phyloP scores from a whole-genome alignment of 1,140 invertebrate genomes.

The Hermetia illucens region DNA sequence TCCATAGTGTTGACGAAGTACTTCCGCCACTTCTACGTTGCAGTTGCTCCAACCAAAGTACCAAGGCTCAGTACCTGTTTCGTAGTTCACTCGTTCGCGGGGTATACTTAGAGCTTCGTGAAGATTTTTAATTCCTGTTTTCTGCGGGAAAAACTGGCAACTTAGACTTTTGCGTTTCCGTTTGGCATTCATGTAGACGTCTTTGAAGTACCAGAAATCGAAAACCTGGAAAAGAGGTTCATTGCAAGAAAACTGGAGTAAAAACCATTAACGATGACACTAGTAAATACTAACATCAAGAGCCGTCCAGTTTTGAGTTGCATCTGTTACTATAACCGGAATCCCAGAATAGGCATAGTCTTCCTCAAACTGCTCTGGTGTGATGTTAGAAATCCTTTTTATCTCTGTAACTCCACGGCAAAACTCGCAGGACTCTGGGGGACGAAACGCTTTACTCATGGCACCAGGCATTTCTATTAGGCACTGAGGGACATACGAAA shows the following conservation, averaged over 20 bases:
- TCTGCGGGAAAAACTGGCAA: slow-evolving; percentile 88
- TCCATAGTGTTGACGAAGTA: slow-evolving; percentile 64
- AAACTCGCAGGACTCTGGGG: slow-evolving; percentile 60
- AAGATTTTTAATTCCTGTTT: slow-evolving; percentile 66
- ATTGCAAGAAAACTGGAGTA: slow-evolving; percentile 1
- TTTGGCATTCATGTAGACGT: slow-evolving; percentile 46
- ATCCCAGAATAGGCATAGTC: slow-evolving; percentile 59
- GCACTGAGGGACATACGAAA: too few species aligned
- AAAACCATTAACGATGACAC: not conserved
- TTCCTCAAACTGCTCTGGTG: slow-evolving; percentile 49
- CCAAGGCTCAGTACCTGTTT: slow-evolving; percentile 50
- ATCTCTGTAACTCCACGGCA: slow-evolving; percentile 48
- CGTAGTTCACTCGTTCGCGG: slow-evolving; percentile 43
- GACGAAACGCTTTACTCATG: slow-evolving; percentile 47
- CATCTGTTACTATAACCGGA: slow-evolving; percentile 77
- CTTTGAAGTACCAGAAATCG: slow-evolving; percentile 65
- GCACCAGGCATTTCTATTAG: slow-evolving; percentile 40
- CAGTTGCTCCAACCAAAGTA: slow-evolving; percentile 94
- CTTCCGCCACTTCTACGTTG: slow-evolving; percentile 56
- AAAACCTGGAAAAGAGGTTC: slow-evolving; percentile 31
- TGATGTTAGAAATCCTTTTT: slow-evolving; percentile 46
- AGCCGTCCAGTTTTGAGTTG: slow-evolving; percentile 63
- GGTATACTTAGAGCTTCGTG: slow-evolving; percentile 69
- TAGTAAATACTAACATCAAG: slow-evolving; percentile 26
- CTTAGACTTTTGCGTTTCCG: slow-evolving; percentile 38